Evolutionary conservation across 1,140 invertebrate genomes (phyloP).

Genomic region (Zaprionus tsacasi): DNA sequence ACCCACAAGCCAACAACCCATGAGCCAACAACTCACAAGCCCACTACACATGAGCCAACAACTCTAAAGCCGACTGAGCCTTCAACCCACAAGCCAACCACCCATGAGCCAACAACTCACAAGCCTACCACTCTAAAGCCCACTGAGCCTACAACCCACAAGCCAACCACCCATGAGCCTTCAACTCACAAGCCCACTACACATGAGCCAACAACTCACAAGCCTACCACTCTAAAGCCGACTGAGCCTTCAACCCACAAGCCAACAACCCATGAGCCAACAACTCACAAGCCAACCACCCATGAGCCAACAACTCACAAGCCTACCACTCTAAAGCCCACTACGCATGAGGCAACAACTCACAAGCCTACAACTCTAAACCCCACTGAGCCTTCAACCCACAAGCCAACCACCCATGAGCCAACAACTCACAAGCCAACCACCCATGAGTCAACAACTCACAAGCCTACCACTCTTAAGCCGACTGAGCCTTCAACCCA

Average conservation of each 20-base stretch:
- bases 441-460: neutral
- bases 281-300: conserved; percentile 1
- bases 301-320: neutral
- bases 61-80: no score
- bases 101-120: no score
- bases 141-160: no score
- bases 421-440: neutral
- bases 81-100: no score
- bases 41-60: no score
- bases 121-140: no score
- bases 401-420: neutral
- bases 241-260: no score
- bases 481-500: neutral
- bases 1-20: no score
- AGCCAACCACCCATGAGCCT: no score
- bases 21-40: no score
- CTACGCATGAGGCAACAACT: neutral
- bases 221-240: neutral
- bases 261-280: neutral
- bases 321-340: neutral
- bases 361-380: neutral
- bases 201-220: no score
- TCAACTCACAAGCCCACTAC: no score
- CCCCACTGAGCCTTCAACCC: neutral
- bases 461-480: neutral